These are phyloP conservation scores for Siniperca knerii DNA, from an alignment of 2,113 vertebrate species.

Conservation along the genomic window DNA sequence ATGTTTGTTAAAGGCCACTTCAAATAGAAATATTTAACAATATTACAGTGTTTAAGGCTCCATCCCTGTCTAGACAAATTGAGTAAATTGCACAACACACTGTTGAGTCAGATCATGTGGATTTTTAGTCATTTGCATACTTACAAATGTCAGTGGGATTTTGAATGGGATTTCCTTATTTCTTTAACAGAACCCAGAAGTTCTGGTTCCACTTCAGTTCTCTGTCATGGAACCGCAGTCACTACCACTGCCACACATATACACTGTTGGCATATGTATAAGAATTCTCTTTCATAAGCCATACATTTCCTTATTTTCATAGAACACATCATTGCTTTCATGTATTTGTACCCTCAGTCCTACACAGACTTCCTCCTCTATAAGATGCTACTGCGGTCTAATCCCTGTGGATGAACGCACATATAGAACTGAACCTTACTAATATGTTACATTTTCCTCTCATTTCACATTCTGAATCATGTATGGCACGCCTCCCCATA, in stretches of 20 bases:
- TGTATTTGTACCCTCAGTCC: constrained; percentile 7
- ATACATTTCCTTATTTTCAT: neutral
- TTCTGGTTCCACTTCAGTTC: neutral
- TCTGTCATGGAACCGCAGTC: neutral
- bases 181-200: neutral
- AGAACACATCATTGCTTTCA: neutral
- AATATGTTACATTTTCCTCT: constrained; percentile 40
- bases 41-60: too few relatives aligned
- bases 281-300: neutral
- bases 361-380: neutral
- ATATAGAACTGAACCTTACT: constrained; percentile 13
- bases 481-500: constrained; percentile 37
- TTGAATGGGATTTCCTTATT: neutral
- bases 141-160: neutral
- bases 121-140: neutral
- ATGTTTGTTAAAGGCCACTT: neutral
- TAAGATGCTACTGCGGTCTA: neutral
- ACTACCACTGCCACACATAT: neutral
- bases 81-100: neutral
- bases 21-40: too few relatives aligned
- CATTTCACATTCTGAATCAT: constrained; percentile 44
- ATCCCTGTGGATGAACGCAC: constrained; percentile 3
- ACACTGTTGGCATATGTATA: neutral
- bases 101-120: neutral
- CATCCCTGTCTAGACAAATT: too few relatives aligned